Evolutionary conservation across 1,140 invertebrate genomes (phyloP).

Genomic region (Sipha flava): DNA sequence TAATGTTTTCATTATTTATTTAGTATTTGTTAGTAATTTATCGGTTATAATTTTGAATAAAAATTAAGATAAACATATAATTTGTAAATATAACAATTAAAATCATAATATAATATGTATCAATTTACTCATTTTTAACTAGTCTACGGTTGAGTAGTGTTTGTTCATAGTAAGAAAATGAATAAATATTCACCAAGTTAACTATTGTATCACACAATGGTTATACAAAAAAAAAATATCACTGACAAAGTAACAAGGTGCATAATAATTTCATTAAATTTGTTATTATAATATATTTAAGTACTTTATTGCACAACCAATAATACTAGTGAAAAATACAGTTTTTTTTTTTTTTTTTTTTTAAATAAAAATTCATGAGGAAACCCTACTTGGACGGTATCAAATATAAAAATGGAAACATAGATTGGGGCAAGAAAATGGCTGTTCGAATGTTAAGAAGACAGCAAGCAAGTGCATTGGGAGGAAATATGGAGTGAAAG

Average conservation of each 20-base stretch:
- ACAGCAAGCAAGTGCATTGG: slow-evolving; percentile 2
- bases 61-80: slow-evolving; percentile 7
- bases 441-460: not conserved
- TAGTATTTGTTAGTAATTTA: not conserved
- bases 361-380: slow-evolving; percentile 21
- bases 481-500: not conserved
- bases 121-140: not conserved
- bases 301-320: slow-evolving; percentile 28
- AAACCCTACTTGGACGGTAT: slow-evolving; percentile 31
- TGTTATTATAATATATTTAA: slow-evolving; percentile 6
- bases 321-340: slow-evolving; percentile 15
- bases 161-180: not conserved
- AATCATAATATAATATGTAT: not conserved
- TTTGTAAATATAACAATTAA: not conserved
- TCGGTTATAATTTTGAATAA: not conserved
- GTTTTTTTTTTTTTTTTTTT: not conserved
- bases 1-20: slow-evolving; percentile 11
- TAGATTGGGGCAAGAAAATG: not conserved
- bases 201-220: not conserved
- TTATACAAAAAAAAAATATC: not conserved
- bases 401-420: slow-evolving; percentile 26
- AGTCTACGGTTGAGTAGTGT: not conserved
- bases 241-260: not conserved
- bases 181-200: not conserved
- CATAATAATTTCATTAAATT: not conserved